Conservation (phyloP, 2,797 vertebrate species). For the Mus caroli region DNA sequence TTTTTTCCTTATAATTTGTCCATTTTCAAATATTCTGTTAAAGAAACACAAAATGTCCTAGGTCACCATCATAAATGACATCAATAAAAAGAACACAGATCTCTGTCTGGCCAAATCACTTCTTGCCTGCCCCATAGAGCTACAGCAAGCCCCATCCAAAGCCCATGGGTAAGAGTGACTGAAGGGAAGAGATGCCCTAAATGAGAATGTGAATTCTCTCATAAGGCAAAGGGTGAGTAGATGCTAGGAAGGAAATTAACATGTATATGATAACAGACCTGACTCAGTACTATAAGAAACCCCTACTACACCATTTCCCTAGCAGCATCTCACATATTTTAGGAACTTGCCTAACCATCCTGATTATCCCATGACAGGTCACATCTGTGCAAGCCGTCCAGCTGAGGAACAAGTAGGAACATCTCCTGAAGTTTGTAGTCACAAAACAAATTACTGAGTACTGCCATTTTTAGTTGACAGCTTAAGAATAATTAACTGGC, state of each 20-base stretch:
- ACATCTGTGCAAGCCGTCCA: constrained; percentile 71
- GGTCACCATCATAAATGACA: neutral
- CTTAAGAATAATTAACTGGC: constrained; percentile 76
- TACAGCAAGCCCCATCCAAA: neutral
- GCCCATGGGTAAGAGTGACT: neutral
- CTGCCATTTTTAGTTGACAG: constrained; percentile 21
- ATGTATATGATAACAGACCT: neutral
- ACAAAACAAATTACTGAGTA: constrained; percentile 63
- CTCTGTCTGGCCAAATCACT: neutral
- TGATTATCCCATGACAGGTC: constrained; percentile 68
- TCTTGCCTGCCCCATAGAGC: neutral
- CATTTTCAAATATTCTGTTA: neutral
- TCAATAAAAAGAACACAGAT: neutral
- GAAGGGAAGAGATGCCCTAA: neutral
- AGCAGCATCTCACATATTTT: neutral
- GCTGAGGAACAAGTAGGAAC: constrained; percentile 45
- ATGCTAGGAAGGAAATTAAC: neutral
- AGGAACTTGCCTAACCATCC: constrained; percentile 46
- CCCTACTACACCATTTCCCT: neutral
- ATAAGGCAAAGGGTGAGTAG: neutral
- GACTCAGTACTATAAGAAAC: neutral
- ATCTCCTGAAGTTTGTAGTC: constrained; percentile 73
- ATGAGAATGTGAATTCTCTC: neutral
- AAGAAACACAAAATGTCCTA: neutral
- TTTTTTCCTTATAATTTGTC: neutral